Conservation (phyloP, 2,888 invertebrate species). For the Alcis repandata region DNA sequence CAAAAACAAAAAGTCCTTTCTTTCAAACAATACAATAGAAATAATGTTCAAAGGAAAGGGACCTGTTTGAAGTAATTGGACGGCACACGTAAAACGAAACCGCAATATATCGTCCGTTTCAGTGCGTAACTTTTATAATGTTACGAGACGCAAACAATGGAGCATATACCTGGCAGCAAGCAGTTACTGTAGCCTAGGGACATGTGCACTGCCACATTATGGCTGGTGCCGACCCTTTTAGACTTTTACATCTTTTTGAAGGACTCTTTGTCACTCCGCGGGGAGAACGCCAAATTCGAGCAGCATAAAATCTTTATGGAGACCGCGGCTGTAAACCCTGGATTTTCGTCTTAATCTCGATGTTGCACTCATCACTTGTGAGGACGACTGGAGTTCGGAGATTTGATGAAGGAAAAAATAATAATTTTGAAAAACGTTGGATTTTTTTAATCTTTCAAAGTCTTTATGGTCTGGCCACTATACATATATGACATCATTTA, state of each 20-base stretch:
- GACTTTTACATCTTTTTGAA: constrained; percentile 39
- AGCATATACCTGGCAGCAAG: constrained; percentile 26
- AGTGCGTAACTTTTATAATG: constrained; percentile 35
- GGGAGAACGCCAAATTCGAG: constrained; percentile 37
- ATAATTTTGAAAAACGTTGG: neutral
- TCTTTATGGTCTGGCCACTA: too few species aligned
- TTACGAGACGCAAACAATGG: constrained; percentile 31
- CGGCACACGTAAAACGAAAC: constrained; percentile 30
- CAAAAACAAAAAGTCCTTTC: constrained; percentile 23
- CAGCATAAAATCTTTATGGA: constrained; percentile 47
- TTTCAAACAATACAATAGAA: constrained; percentile 14
- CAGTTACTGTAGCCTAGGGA: constrained; percentile 30
- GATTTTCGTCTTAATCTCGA: constrained; percentile 44
- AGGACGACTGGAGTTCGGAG: neutral
- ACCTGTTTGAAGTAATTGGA: constrained; percentile 31
- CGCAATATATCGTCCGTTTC: constrained; percentile 24
- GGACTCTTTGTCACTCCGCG: constrained; percentile 35
- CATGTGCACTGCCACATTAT: constrained; percentile 37
- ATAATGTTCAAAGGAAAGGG: constrained; percentile 13
- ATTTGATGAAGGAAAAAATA: neutral
- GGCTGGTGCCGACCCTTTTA: constrained; percentile 37
- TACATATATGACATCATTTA: too few species aligned
- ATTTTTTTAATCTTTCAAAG: neutral
- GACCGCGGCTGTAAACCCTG: constrained; percentile 42
- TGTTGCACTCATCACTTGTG: constrained; percentile 38